These are phyloP conservation scores for Bombus pyrosoma DNA, from an alignment of 1,140 invertebrate genomes.

Conservation along the genomic window DNA sequence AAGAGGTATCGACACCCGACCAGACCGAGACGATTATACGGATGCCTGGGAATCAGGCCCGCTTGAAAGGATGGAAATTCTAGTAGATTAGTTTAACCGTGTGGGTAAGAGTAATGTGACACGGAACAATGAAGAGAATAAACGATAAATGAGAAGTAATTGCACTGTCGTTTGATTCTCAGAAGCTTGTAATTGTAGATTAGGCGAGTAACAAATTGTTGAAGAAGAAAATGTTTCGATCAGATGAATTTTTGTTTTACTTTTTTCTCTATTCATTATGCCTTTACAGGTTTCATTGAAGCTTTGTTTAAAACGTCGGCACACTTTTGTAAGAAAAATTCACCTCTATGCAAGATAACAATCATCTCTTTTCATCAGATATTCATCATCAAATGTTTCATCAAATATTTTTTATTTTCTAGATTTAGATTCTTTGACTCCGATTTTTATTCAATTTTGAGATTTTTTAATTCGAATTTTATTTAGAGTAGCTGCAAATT, in stretches of 20 bases:
- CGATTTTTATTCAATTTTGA: neutral
- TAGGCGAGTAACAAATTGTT: neutral
- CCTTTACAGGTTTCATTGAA: neutral
- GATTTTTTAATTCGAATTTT: neutral
- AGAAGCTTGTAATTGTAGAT: neutral
- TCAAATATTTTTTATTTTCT: neutral
- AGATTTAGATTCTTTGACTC: neutral
- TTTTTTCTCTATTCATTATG: neutral
- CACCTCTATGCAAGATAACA: neutral
- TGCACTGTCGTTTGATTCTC: slow-evolving; percentile 20
- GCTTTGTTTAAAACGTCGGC: neutral
- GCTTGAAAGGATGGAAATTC: slow-evolving; percentile 14
- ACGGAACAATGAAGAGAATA: slow-evolving; percentile 20
- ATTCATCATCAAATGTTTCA: neutral
- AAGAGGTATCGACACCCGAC: slow-evolving; percentile 83
- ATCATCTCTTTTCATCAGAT: neutral
- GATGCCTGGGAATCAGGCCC: slow-evolving; percentile 57
- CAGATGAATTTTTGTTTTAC: neutral
- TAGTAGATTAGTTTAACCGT: slow-evolving; percentile 16
- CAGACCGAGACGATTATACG: slow-evolving; percentile 54
- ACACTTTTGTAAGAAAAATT: neutral
- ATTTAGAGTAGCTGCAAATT: neutral
- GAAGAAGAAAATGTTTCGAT: neutral
- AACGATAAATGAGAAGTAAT: slow-evolving; percentile 24
- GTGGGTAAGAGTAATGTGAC: slow-evolving; percentile 46